Evolutionary conservation across 2,888 invertebrate genomes (phyloP).

Genomic region (Eupithecia pulchellata): DNA sequence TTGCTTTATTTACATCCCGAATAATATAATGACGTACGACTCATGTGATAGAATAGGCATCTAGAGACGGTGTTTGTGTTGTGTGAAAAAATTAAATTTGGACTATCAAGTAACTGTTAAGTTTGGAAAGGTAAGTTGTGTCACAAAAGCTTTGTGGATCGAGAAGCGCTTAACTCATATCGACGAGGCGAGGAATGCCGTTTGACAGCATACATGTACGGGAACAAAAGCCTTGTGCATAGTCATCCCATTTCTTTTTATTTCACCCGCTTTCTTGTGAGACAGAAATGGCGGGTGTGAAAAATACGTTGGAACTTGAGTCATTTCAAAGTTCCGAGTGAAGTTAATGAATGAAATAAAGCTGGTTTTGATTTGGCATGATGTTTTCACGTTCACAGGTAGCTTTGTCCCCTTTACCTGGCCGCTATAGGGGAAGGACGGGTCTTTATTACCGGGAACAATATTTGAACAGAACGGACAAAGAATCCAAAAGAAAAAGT

Average conservation of each 20-base stretch:
- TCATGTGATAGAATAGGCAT: slow-evolving; percentile 58
- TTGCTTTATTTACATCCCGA: slow-evolving; percentile 65
- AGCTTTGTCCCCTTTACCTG: slow-evolving; percentile 76
- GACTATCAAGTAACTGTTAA: slow-evolving; percentile 78
- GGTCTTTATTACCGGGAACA: slow-evolving; percentile 69
- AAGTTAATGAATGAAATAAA: slow-evolving; percentile 51
- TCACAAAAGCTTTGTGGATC: slow-evolving; percentile 80
- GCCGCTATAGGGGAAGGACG: slow-evolving; percentile 68
- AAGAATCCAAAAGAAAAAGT: slow-evolving; percentile 50
- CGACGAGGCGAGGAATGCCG: slow-evolving; percentile 82
- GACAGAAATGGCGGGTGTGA: slow-evolving; percentile 52
- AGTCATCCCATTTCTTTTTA: slow-evolving; percentile 78
- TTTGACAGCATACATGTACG: slow-evolving; percentile 83
- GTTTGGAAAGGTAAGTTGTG: slow-evolving; percentile 83
- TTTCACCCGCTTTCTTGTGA: slow-evolving; percentile 69
- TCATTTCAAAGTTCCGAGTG: slow-evolving; percentile 37
- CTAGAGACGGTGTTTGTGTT: slow-evolving; percentile 71
- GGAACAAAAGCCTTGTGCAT: slow-evolving; percentile 84
- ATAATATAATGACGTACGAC: slow-evolving; percentile 73
- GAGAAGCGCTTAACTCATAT: slow-evolving; percentile 81
- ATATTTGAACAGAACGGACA: slow-evolving; percentile 75
- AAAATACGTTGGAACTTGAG: slow-evolving; percentile 38
- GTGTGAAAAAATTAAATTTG: slow-evolving; percentile 67
- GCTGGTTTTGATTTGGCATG: slow-evolving; percentile 53
- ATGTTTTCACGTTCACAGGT: slow-evolving; percentile 75